phyloP scores from a whole-genome alignment of 2,113 vertebrate genomes.

The Tonatia bakeri region DNA sequence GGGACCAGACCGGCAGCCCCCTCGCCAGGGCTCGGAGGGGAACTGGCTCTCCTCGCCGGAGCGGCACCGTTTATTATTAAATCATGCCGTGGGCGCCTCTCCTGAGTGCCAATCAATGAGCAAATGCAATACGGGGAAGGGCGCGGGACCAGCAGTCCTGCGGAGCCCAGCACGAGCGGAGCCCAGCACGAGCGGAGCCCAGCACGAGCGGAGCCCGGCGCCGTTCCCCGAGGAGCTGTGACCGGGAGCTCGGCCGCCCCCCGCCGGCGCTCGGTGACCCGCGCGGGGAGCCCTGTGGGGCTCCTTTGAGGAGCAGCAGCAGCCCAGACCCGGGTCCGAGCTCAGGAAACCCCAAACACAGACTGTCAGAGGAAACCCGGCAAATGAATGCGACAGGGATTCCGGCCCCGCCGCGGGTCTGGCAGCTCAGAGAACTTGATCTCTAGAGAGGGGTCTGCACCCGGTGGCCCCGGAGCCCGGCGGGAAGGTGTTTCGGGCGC shows the following conservation, averaged over 20 bases:
- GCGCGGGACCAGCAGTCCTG: not conserved
- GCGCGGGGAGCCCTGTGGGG: not conserved
- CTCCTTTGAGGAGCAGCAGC: not conserved
- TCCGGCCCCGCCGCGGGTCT: not conserved
- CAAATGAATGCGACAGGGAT: not conserved
- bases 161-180: not conserved
- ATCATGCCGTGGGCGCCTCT: slow-evolving; percentile 26
- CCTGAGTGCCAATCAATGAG: slow-evolving; percentile 30
- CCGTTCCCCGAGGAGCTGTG: not conserved
- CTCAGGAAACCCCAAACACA: not conserved
- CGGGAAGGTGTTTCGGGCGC: not conserved
- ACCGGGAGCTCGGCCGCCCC: not conserved
- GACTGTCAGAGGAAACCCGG: not conserved
- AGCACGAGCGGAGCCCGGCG: not conserved
- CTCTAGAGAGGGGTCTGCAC: not conserved
- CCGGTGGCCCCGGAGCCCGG: not conserved
- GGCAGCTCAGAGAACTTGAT: slow-evolving; percentile 23
- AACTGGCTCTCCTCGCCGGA: not conserved
- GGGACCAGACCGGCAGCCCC: not conserved
- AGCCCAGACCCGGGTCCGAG: not conserved
- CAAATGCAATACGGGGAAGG: not conserved
- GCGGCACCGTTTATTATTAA: not conserved
- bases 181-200: not conserved
- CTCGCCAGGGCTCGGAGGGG: not conserved
- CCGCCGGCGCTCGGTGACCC: not conserved